Conservation (phyloP, 2,888 invertebrate genomes). For the Melipona beecheii region DNA sequence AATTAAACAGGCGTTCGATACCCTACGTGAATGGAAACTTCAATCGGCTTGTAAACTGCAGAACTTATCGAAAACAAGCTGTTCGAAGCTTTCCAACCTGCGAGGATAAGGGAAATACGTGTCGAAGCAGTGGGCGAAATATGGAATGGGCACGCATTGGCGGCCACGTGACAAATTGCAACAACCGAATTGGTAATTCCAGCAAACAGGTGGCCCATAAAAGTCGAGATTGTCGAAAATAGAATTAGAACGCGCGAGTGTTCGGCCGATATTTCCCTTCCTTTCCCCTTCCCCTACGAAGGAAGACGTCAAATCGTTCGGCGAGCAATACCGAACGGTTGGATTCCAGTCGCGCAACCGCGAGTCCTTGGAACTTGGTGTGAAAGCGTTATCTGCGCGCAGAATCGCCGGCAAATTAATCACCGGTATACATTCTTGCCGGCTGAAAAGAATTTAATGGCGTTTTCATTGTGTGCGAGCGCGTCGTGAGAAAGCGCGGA, state of each 20-base stretch:
- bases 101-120: too few species aligned
- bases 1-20: constrained; percentile 76
- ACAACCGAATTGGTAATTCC: background rate
- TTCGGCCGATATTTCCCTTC: background rate
- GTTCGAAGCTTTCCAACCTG: background rate
- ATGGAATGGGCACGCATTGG: background rate
- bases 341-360: background rate
- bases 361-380: constrained; percentile 49
- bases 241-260: background rate
- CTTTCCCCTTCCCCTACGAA: background rate
- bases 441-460: constrained; percentile 48
- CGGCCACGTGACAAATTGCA: background rate
- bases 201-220: background rate
- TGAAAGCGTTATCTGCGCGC: constrained; percentile 53
- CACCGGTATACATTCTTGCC: constrained; percentile 38
- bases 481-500: constrained; percentile 47
- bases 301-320: background rate
- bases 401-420: constrained; percentile 54
- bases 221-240: background rate
- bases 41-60: background rate
- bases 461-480: constrained; percentile 59
- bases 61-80: background rate
- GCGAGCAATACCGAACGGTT: constrained; percentile 1
- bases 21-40: background rate
- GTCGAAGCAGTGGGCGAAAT: background rate